Conservation (phyloP, 2,888 invertebrate genomes). For the Parascotia fuliginaria region DNA sequence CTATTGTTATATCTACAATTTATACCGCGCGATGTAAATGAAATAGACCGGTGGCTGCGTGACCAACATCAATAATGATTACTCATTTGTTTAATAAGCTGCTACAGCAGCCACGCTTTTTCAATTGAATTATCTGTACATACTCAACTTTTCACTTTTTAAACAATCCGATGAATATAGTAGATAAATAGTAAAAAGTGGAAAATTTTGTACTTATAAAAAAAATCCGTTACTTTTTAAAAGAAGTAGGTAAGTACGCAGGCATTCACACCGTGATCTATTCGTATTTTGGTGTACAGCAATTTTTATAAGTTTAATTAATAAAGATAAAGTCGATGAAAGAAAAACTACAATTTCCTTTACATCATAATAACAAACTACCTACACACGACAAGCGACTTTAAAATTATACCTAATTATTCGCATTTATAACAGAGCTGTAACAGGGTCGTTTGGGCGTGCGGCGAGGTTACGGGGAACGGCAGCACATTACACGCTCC, state of each 20-base stretch:
- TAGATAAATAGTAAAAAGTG: too few species aligned
- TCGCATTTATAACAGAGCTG: slow-evolving; percentile 58
- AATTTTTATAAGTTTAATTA: too few species aligned
- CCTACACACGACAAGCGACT: slow-evolving; percentile 57
- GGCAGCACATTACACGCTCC: slow-evolving; percentile 58
- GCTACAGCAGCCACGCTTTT: slow-evolving; percentile 17
- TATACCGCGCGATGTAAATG: slow-evolving; percentile 24
- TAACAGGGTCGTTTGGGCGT: slow-evolving; percentile 47
- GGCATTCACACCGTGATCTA: slow-evolving; percentile 17
- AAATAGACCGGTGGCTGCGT: slow-evolving; percentile 25
- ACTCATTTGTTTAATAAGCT: slow-evolving; percentile 34
- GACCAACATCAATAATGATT: slow-evolving; percentile 17
- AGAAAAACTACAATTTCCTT: slow-evolving; percentile 44
- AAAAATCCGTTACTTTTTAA: too few species aligned
- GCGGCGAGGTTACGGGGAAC: slow-evolving; percentile 53
- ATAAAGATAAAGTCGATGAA: slow-evolving; percentile 40
- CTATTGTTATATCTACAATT: slow-evolving; percentile 26
- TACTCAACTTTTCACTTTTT: too few species aligned
- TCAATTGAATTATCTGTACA: slow-evolving; percentile 7
- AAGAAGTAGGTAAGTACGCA: slow-evolving; percentile 16
- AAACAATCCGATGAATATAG: too few species aligned
- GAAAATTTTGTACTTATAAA: too few species aligned
- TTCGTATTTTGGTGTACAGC: too few species aligned
- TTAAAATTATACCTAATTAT: slow-evolving; percentile 60
- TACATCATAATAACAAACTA: slow-evolving; percentile 53